Evolutionary conservation across 2,797 vertebrate species (phyloP).

Genomic region (Sphenodon punctatus): DNA sequence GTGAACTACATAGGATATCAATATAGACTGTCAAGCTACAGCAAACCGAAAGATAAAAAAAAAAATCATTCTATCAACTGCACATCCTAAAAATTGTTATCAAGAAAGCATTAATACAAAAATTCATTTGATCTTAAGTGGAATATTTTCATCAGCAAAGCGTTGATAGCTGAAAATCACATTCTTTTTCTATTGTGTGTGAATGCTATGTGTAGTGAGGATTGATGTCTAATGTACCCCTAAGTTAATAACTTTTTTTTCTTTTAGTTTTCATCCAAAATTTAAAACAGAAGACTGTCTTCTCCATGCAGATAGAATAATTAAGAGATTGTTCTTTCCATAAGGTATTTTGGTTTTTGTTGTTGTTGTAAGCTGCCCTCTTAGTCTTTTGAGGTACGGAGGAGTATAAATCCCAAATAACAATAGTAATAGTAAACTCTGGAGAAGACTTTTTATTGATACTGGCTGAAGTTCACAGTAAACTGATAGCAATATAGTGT

Average conservation of each 20-base stretch:
- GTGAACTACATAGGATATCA: not conserved
- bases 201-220: not conserved
- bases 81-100: not conserved
- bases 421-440: no score
- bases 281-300: rapidly evolving
- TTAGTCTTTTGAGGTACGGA: no score
- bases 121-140: not conserved
- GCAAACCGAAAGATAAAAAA: not conserved
- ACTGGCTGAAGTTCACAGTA: not conserved
- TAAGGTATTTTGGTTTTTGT: no score
- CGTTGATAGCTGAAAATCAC: not conserved
- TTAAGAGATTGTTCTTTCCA: rapidly evolving
- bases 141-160: not conserved
- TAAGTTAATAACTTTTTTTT: not conserved
- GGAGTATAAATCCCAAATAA: no score
- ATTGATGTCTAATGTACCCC: not conserved
- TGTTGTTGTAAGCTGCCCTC: no score
- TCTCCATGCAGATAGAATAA: not conserved
- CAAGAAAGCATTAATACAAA: not conserved
- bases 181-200: not conserved
- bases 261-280: not conserved
- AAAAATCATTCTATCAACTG: not conserved
- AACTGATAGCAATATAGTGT: not conserved
- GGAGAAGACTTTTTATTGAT: not conserved
- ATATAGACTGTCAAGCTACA: not conserved